A percentile compares a stretch with the other conserved stretches of the same genome.
These are phyloP conservation scores for Peromyscus attwateri DNA, from an alignment of 2,797 vertebrate genomes.

Conservation along the genomic window DNA sequence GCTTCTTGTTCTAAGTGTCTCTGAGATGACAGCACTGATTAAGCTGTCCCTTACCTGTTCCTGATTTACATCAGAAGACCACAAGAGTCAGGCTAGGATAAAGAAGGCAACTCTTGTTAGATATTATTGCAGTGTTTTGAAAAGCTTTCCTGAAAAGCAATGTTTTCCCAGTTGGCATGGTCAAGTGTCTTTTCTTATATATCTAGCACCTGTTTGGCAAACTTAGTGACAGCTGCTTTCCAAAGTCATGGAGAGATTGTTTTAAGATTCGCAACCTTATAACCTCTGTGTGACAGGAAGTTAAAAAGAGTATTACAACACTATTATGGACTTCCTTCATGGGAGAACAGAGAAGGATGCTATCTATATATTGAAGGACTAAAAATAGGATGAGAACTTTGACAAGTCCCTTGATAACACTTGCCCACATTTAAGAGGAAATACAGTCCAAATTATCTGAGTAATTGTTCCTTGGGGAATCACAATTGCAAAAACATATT, in stretches of 20 bases:
- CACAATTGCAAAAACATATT: not conserved
- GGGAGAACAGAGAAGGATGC: too few species aligned
- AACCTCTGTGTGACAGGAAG: not conserved
- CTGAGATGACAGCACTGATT: too few species aligned
- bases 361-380: not conserved
- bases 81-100: not conserved
- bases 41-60: not conserved
- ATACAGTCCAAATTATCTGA: not conserved
- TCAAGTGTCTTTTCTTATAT: not conserved
- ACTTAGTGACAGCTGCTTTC: not conserved
- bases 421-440: not conserved
- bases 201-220: not conserved
- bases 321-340: too few species aligned
- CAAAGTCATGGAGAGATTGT: not conserved
- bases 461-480: not conserved
- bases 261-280: not conserved
- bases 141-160: not conserved
- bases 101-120: not conserved
- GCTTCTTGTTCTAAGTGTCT: not conserved
- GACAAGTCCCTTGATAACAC: not conserved
- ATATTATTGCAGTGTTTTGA: not conserved
- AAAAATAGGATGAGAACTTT: not conserved
- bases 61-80: not conserved
- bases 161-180: not conserved
- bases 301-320: not conserved